Base-by-base conservation (phyloP, 2,797 vertebrate genomes). In the Pipistrellus nathusii region DNA sequence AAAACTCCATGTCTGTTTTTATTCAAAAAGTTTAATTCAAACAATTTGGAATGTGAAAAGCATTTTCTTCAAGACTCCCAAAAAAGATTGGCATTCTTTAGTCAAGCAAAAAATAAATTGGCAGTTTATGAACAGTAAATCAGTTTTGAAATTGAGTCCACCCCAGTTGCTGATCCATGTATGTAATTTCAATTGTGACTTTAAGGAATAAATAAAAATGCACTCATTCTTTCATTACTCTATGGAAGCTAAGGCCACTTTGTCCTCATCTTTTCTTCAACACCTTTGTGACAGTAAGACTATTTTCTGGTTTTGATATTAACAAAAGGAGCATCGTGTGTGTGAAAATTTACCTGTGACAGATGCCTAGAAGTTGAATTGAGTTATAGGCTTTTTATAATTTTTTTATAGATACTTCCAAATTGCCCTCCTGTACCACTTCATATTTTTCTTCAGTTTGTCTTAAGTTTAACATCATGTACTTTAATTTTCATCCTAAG, bases 331-430 rank as follows among this genome's bases (percentile, higher is more conserved):
- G 27, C 57, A 59, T 27, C 76, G 76, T 85, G 14, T 51, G 62
- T 57, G 17, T 23, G 82, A 81, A 90, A 87, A 27, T 91, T 94
- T 93, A 88, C 85, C 86, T 94, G 76, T 66, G n/a, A 30, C 84
- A 53, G 14, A 93, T 95, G 85, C 48, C 95, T 94, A 69, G 69
- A 90, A 91, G 69, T 83, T 77, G 80, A 95, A 91, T 83, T 86
- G 38, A 35, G 55, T 85, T 69, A 88, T 94, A 93, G 90, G 80
- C 85, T 93, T 72, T 95, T 92, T 96, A 91, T 92, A 69, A 90
- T 76, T 92, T 93, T 85, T 81, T 93, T 94, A 83, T 91, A 90
- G 78, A 81, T 84, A 83, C 81, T 96, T 94, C 48, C 76, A 94
- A 89, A 78, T 90, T 93, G 27, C 51, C 72, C 80, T 85, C 71